phyloP scores from a whole-genome alignment of 2,888 invertebrate genomes.

The Scrobipalpa atriplicella region DNA sequence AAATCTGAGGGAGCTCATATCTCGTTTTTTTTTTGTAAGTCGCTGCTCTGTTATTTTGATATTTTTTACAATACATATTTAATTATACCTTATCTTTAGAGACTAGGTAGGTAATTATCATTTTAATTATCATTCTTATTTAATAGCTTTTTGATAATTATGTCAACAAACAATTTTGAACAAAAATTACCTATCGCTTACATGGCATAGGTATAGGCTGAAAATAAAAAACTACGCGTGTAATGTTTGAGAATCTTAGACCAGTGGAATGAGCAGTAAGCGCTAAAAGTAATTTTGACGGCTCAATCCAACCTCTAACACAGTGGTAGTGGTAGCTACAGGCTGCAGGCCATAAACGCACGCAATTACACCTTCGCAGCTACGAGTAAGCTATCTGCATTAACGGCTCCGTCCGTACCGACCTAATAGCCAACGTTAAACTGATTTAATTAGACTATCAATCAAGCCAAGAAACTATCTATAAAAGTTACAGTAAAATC shows the following conservation, averaged over 20 bases:
- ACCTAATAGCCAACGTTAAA: slow-evolving; percentile 6
- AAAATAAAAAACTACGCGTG: too few relatives aligned
- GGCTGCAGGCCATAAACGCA: slow-evolving; percentile 10
- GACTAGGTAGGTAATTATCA: not conserved
- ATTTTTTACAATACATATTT: not conserved
- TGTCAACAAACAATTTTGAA: too few relatives aligned
- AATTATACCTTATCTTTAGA: not conserved
- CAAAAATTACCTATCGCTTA: too few relatives aligned
- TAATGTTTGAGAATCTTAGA: slow-evolving; percentile 16
- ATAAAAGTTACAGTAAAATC: not conserved
- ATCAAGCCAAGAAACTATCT: not conserved
- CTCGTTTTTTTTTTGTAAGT: not conserved
- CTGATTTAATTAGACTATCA: slow-evolving; percentile 19
- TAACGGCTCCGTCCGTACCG: slow-evolving; percentile 15
- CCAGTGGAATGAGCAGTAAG: slow-evolving; percentile 24
- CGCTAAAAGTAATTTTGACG: slow-evolving; percentile 26
- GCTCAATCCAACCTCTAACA: slow-evolving; percentile 16
- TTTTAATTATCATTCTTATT: too few relatives aligned
- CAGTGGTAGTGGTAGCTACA: not conserved
- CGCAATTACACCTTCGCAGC: slow-evolving; percentile 5
- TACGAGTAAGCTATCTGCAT: slow-evolving; percentile 20
- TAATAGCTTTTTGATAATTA: too few relatives aligned
- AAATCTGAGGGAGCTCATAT: not conserved
- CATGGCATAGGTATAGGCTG: too few relatives aligned
- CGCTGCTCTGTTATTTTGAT: not conserved